These are phyloP conservation scores for Acanthiza pusilla DNA, from an alignment of 2,797 vertebrate species.

Conservation along the genomic window DNA sequence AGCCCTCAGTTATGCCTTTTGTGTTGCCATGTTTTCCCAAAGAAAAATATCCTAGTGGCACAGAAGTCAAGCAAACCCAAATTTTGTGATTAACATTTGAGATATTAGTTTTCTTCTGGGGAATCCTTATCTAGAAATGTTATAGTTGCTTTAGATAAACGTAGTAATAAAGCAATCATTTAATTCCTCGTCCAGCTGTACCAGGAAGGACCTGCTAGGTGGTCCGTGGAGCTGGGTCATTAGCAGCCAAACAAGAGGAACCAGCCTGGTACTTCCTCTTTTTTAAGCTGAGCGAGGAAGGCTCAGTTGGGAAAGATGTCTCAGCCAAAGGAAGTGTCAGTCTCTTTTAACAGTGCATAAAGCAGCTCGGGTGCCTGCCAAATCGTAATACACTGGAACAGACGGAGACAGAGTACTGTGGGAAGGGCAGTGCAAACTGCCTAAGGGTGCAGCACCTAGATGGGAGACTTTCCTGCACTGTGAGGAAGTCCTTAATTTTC, in stretches of 20 bases:
- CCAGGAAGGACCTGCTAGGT: constrained; percentile 10
- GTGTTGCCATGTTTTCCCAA: neutral
- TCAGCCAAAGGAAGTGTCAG: constrained; percentile 23
- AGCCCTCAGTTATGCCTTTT: neutral
- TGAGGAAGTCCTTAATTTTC: neutral
- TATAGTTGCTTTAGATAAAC: neutral
- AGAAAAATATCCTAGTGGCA: neutral
- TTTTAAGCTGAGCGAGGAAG: constrained; percentile 4
- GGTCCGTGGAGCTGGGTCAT: neutral
- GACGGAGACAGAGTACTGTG: neutral
- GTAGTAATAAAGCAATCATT: neutral
- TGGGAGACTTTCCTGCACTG: neutral
- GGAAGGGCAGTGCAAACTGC: neutral
- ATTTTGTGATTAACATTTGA: neutral
- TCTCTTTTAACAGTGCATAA: constrained; percentile 20
- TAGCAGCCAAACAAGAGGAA: constrained; percentile 43
- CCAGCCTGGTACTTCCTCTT: constrained; percentile 15
- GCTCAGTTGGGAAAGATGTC: constrained; percentile 21
- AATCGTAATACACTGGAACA: constrained; percentile 31
- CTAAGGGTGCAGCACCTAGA: neutral
- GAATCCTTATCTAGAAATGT: neutral
- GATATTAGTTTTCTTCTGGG: neutral
- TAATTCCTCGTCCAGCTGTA: neutral
- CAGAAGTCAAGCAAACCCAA: neutral
- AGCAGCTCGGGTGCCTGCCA: neutral